These are phyloP conservation scores for Macrotus californicus DNA, from an alignment of 2,113 vertebrate species.

Conservation along the genomic window DNA sequence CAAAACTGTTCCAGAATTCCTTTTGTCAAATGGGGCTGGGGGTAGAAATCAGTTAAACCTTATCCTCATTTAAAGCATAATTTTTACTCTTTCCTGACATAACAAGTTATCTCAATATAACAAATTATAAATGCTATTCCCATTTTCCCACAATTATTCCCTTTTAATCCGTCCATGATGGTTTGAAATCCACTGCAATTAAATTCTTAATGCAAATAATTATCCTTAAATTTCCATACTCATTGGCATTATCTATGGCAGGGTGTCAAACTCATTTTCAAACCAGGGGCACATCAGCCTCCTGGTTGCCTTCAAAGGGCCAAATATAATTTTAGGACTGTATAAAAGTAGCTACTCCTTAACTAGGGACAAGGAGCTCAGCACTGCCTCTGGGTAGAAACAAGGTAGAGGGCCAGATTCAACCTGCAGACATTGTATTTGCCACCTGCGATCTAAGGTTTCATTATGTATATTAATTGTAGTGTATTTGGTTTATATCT, in stretches of 20 bases:
- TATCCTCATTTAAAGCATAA: not conserved
- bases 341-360: too few species aligned
- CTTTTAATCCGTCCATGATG: not conserved
- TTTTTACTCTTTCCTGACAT: not conserved
- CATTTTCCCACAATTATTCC: not conserved
- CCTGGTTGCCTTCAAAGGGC: too few species aligned
- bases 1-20: not conserved
- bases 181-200: not conserved
- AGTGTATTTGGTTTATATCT: not conserved
- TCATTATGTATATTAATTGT: not conserved
- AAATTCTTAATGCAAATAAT: not conserved
- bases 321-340: too few species aligned
- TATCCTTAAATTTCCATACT: not conserved
- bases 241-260: not conserved
- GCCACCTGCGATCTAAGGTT: too few species aligned
- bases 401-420: too few species aligned
- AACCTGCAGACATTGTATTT: too few species aligned
- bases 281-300: too few species aligned
- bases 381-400: too few species aligned
- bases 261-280: too few species aligned
- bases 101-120: not conserved
- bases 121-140: not conserved
- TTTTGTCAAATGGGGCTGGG: not conserved
- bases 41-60: not conserved
- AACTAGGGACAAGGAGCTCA: too few species aligned